phyloP scores from a whole-genome alignment of 2,797 vertebrate genomes.

The Austrolebias charrua region DNA sequence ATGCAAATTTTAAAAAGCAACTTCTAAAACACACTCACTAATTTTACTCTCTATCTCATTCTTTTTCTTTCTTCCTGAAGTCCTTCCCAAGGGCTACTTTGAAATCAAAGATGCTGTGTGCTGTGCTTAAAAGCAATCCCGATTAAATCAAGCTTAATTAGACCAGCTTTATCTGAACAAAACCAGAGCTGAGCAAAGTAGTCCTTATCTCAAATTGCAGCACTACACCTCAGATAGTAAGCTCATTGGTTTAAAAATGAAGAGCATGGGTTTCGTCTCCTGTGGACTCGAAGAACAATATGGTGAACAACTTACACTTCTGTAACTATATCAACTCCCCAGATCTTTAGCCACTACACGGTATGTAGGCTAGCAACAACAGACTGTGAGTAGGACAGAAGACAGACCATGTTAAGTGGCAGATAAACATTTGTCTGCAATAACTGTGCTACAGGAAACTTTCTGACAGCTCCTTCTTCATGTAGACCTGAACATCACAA shows the following conservation, averaged over 20 bases:
- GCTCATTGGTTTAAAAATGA: slow-evolving; percentile 65
- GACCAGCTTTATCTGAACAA: slow-evolving; percentile 80
- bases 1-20: slow-evolving; percentile 61
- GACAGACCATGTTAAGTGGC: slow-evolving; percentile 61
- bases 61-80: slow-evolving; percentile 69
- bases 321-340: slow-evolving; percentile 51
- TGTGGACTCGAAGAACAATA: slow-evolving; percentile 56
- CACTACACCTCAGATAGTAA: slow-evolving; percentile 72
- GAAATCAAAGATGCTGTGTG: slow-evolving; percentile 77
- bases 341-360: slow-evolving; percentile 52
- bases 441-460: slow-evolving; percentile 72
- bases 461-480: slow-evolving; percentile 77
- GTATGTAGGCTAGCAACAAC: slow-evolving; percentile 66
- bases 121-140: slow-evolving; percentile 78
- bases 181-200: slow-evolving; percentile 74
- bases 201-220: slow-evolving; percentile 82
- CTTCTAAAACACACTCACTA: slow-evolving; percentile 58
- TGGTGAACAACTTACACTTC: slow-evolving; percentile 46
- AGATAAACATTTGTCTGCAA: slow-evolving; percentile 79
- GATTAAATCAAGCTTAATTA: slow-evolving; percentile 86
- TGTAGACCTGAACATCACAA: slow-evolving; percentile 78
- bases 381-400: slow-evolving; percentile 44
- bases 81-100: slow-evolving; percentile 75
- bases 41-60: slow-evolving; percentile 69
- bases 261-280: slow-evolving; percentile 53